Conservation (phyloP, 2,113 vertebrate genomes). For the Vanacampus margaritifer region DNA sequence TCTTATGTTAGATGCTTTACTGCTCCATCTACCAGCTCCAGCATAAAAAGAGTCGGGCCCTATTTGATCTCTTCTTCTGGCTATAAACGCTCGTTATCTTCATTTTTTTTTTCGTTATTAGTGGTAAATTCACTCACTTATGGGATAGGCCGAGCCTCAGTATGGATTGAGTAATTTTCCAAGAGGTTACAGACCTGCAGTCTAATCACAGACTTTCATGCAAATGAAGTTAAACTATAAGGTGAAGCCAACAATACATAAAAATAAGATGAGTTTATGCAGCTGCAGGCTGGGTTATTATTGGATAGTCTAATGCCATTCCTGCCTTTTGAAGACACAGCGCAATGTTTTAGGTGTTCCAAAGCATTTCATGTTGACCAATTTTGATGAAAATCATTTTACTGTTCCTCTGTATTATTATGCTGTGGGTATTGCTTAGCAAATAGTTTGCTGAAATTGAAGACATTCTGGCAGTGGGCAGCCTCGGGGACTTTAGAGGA, state of each 20-base stretch:
- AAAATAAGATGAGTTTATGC: neutral
- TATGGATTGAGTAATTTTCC: conserved; percentile 2
- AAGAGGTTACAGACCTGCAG: neutral
- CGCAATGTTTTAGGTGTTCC: neutral
- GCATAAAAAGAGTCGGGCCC: conserved; percentile 1
- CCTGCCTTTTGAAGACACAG: neutral
- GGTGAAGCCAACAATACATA: conserved; percentile 8
- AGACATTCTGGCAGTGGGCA: neutral
- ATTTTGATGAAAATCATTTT: neutral
- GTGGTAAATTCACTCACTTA: conserved; percentile 1
- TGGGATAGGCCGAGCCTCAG: neutral
- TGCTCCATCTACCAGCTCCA: neutral
- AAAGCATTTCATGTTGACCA: neutral
- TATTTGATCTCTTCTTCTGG: neutral
- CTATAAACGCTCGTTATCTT: neutral
- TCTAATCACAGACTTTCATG: conserved; percentile 11
- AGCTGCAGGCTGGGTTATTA: conserved; percentile 4
- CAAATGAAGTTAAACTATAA: conserved; percentile 9
- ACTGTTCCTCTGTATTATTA: neutral
- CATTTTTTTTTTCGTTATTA: conserved; percentile 5
- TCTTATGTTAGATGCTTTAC: conserved; percentile 2
- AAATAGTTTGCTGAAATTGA: neutral
- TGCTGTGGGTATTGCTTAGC: neutral
- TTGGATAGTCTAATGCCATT: neutral
- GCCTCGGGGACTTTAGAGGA: neutral